phyloP scores from a whole-genome alignment of 1,140 invertebrate species.

The Caenorhabditis remanei region DNA sequence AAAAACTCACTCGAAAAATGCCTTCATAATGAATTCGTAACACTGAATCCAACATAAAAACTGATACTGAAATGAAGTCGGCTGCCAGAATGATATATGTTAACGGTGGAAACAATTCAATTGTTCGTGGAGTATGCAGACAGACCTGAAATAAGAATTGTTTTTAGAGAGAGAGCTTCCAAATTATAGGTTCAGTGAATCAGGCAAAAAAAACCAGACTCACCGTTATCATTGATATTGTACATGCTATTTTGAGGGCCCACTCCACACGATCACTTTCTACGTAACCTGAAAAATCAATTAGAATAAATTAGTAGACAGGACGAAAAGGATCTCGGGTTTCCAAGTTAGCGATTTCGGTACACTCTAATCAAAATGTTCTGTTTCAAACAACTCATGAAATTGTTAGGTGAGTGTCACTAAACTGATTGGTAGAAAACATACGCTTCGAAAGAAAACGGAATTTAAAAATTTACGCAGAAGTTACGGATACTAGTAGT shows the following conservation, averaged over 20 bases:
- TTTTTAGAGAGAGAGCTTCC: too few relatives aligned
- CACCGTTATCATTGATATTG: slow-evolving; percentile 70
- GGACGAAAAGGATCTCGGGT: too few relatives aligned
- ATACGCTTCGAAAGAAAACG: too few relatives aligned
- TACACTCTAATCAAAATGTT: too few relatives aligned
- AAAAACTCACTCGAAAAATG: slow-evolving; percentile 49
- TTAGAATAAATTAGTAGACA: background rate
- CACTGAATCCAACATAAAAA: slow-evolving; percentile 69
- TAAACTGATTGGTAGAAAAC: too few relatives aligned
- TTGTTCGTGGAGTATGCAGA: slow-evolving; percentile 75
- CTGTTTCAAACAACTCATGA: background rate
- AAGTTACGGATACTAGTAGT: too few relatives aligned
- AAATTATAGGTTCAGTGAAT: too few relatives aligned
- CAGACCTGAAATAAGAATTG: slow-evolving; percentile 65
- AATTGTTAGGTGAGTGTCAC: too few relatives aligned
- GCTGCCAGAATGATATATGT: slow-evolving; percentile 69
- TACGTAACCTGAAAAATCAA: slow-evolving; percentile 62
- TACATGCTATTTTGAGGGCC: slow-evolving; percentile 66
- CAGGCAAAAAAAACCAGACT: background rate
- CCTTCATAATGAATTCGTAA: slow-evolving; percentile 69
- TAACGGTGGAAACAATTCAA: slow-evolving; percentile 68
- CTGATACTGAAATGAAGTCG: slow-evolving; percentile 67
- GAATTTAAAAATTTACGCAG: too few relatives aligned
- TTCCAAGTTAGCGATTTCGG: too few relatives aligned
- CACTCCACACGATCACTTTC: slow-evolving; percentile 60